phyloP scores from a whole-genome alignment of 2,113 vertebrate species.

The Thinocorus orbignyianus region DNA sequence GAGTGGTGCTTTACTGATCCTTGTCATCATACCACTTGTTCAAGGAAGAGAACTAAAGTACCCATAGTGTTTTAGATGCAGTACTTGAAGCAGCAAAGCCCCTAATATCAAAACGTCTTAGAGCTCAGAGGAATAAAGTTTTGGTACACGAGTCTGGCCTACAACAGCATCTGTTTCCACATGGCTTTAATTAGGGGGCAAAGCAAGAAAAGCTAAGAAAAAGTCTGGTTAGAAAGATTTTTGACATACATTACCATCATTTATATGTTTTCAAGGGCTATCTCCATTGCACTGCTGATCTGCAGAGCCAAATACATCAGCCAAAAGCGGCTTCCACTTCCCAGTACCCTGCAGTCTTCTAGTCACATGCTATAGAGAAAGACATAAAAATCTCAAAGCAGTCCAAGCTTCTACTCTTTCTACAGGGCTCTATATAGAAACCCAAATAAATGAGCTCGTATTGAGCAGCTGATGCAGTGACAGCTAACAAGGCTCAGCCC shows the following conservation, averaged over 20 bases:
- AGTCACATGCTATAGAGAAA: fast-evolving
- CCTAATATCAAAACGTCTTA: neutral
- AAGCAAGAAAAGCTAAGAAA: neutral
- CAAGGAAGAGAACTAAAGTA: neutral
- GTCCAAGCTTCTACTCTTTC: neutral
- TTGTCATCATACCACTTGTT: neutral
- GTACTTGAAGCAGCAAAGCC: neutral
- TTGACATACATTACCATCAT: neutral
- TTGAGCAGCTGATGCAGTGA: neutral
- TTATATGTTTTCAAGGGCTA: neutral
- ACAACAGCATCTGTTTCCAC: neutral
- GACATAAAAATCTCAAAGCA: fast-evolving
- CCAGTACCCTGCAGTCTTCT: neutral
- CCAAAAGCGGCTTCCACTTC: neutral
- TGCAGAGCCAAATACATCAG: neutral
- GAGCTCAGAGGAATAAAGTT: neutral
- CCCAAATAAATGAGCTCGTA: neutral
- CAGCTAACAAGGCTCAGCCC: neutral
- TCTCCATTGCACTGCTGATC: neutral
- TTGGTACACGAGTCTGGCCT: neutral
- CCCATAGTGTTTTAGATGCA: neutral
- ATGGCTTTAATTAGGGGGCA: neutral
- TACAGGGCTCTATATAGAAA: neutral
- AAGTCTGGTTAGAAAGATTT: neutral
- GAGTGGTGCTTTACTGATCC: neutral